Evolutionary conservation across 1,140 invertebrate species (phyloP).

Genomic region (Cryptotermes secundus): DNA sequence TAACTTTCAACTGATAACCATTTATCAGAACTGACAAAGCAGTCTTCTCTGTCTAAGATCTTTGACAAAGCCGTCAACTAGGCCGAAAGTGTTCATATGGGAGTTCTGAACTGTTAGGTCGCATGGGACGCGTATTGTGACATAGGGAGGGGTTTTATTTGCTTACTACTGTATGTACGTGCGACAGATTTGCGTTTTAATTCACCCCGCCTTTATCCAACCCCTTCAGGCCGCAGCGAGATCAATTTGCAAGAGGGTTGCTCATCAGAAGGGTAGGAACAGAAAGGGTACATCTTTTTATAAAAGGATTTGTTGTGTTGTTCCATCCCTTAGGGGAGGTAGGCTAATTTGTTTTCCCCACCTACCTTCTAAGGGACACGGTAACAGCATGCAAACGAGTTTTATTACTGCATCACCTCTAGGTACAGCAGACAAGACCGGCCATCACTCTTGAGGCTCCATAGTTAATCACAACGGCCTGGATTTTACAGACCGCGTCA

Average conservation of each 20-base stretch:
- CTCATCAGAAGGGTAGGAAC: neutral
- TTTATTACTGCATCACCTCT: too few species aligned
- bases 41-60: too few species aligned
- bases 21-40: too few species aligned
- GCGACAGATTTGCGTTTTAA: conserved; percentile 8
- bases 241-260: conserved; percentile 11
- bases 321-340: neutral
- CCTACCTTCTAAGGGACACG: too few species aligned
- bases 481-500: too few species aligned
- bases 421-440: too few species aligned
- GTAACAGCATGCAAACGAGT: conserved; percentile 8
- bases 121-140: neutral
- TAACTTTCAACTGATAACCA: too few species aligned
- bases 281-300: neutral
- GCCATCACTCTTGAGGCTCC: too few species aligned
- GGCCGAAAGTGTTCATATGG: too few species aligned
- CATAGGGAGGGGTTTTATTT: neutral
- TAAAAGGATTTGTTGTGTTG: neutral
- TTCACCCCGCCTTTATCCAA: neutral
- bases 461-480: too few species aligned
- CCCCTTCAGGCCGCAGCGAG: neutral
- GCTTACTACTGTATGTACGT: neutral
- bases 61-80: too few species aligned
- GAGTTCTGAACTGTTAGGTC: neutral
- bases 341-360: neutral